Percentiles rank a stretch among this genome's conserved stretches.
Evolutionary conservation across 2,113 vertebrate genomes (phyloP).

Genomic region (Entomyzon cyanotis): DNA sequence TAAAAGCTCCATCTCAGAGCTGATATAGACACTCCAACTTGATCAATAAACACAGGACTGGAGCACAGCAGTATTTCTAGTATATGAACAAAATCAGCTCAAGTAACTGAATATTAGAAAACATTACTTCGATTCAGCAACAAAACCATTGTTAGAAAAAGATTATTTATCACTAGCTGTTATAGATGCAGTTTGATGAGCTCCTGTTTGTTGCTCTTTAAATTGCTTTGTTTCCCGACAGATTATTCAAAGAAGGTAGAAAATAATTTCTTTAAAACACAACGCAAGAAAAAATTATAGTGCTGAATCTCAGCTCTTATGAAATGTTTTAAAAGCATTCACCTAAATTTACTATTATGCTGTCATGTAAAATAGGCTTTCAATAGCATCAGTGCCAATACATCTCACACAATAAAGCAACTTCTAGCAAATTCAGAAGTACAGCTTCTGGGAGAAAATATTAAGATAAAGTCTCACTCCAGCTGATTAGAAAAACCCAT

Average conservation of each 20-base stretch:
- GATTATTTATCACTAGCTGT: neutral
- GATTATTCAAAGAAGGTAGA: neutral
- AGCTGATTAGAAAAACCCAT: neutral
- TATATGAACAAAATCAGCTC: neutral
- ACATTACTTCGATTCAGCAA: neutral
- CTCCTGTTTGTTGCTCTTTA: neutral
- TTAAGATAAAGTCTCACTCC: neutral
- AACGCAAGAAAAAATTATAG: neutral
- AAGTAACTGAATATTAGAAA: neutral
- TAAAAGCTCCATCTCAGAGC: neutral
- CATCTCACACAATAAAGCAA: neutral
- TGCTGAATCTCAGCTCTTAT: neutral
- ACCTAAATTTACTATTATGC: neutral
- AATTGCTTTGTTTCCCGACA: neutral
- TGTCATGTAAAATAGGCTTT: neutral
- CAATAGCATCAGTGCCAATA: neutral
- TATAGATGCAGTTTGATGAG: neutral
- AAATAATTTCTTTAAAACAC: neutral
- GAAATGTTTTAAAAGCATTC: conserved; percentile 15
- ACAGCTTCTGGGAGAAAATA: neutral
- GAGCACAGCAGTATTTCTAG: neutral
- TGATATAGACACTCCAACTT: neutral
- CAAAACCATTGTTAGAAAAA: neutral
- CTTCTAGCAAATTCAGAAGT: neutral
- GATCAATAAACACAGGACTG: neutral